phyloP scores from a whole-genome alignment of 1,140 invertebrate genomes.

The Ptiloglossa arizonensis region DNA sequence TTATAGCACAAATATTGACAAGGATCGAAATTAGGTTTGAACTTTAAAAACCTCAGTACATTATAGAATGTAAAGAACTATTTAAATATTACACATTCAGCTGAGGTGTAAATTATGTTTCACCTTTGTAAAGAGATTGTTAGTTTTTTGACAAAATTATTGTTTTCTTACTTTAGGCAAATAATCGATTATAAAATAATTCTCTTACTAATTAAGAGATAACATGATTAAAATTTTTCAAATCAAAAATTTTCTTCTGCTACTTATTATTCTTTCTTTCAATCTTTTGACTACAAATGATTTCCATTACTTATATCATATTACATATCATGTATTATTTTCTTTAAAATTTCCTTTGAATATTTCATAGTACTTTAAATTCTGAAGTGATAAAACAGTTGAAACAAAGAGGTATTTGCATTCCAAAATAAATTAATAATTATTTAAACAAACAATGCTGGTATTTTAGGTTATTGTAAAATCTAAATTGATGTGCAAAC shows the following conservation, averaged over 20 bases:
- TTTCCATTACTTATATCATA: slow-evolving; percentile 16
- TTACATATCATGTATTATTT: background rate
- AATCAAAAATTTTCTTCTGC: slow-evolving; percentile 12
- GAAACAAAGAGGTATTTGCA: slow-evolving; percentile 16
- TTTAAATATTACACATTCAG: too few relatives aligned
- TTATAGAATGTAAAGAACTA: background rate
- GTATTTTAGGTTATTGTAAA: background rate
- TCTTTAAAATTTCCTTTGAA: slow-evolving; percentile 6
- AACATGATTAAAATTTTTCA: slow-evolving; percentile 30
- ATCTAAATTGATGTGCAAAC: background rate
- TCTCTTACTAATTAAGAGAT: slow-evolving; percentile 1
- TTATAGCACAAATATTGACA: slow-evolving; percentile 39
- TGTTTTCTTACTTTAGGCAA: slow-evolving; percentile 25
- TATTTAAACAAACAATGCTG: background rate
- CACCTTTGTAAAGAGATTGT: slow-evolving; percentile 22
- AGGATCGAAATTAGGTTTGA: slow-evolving; percentile 15
- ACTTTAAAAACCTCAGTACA: slow-evolving; percentile 3
- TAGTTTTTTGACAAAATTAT: slow-evolving; percentile 9
- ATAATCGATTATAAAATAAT: slow-evolving; percentile 11
- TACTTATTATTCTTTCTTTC: slow-evolving; percentile 38
- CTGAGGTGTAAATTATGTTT: too few relatives aligned
- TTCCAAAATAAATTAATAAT: slow-evolving; percentile 2
- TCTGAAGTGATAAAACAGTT: background rate
- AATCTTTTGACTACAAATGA: background rate
- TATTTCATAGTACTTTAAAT: background rate